These are phyloP conservation scores for Perca flavescens DNA, from an alignment of 2,113 vertebrate genomes.

Conservation along the genomic window DNA sequence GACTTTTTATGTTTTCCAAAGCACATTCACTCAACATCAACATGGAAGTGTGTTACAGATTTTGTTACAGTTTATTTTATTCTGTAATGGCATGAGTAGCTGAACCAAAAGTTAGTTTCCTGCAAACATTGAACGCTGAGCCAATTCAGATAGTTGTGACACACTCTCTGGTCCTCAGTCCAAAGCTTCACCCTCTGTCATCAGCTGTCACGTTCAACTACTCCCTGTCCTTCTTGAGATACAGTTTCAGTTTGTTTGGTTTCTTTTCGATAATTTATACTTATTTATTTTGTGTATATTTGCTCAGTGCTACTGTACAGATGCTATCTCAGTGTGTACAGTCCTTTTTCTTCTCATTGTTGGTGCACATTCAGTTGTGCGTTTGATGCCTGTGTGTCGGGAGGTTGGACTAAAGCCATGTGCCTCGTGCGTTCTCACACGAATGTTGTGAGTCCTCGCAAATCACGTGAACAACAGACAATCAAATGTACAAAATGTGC, in stretches of 20 bases:
- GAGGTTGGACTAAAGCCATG: slow-evolving; percentile 79
- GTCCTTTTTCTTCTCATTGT: slow-evolving; percentile 67
- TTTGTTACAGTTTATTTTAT: background rate
- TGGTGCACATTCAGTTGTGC: slow-evolving; percentile 67
- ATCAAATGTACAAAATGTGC: slow-evolving; percentile 82
- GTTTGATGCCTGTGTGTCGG: slow-evolving; percentile 66
- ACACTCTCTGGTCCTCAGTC: slow-evolving; percentile 33
- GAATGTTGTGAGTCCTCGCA: slow-evolving; percentile 56
- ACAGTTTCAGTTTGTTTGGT: slow-evolving; percentile 55
- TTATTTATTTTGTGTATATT: slow-evolving; percentile 83
- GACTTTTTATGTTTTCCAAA: slow-evolving; percentile 1
- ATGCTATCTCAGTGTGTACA: slow-evolving; percentile 77
- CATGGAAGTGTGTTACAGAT: slow-evolving; percentile 44
- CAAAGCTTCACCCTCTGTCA: slow-evolving; percentile 30
- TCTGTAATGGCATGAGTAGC: slow-evolving; percentile 34
- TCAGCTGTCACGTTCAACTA: slow-evolving; percentile 40
- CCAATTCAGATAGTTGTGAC: slow-evolving; percentile 69
- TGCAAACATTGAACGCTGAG: slow-evolving; percentile 83
- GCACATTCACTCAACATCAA: slow-evolving; percentile 11
- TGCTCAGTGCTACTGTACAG: slow-evolving; percentile 81
- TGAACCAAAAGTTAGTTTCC: slow-evolving; percentile 79
- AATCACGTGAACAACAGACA: slow-evolving; percentile 74
- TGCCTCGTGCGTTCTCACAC: slow-evolving; percentile 74
- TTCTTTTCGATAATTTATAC: slow-evolving; percentile 80
- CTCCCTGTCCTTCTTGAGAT: slow-evolving; percentile 58